These are phyloP conservation scores for Ictidomys tridecemlineatus DNA, from an alignment of 2,113 vertebrate species.

Conservation along the genomic window DNA sequence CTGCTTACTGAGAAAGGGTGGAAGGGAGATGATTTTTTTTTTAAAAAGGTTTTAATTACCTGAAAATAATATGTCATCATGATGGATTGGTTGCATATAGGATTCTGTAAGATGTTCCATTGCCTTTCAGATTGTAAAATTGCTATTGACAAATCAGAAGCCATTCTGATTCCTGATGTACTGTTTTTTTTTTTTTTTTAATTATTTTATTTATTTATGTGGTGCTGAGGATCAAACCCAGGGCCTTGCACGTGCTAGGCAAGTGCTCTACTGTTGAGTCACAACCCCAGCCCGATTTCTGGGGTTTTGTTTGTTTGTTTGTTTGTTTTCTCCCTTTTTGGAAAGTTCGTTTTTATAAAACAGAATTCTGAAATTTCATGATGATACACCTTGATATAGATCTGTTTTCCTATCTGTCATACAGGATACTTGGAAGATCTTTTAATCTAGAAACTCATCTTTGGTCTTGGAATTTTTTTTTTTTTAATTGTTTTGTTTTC, in stretches of 20 bases:
- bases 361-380: slow-evolving; percentile 54
- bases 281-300: too few species aligned
- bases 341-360: neutral
- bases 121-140: neutral
- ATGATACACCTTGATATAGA: neutral
- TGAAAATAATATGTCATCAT: neutral
- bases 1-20: slow-evolving; percentile 8
- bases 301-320: neutral
- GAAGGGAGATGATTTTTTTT: neutral
- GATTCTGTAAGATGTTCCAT: slow-evolving; percentile 36
- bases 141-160: slow-evolving; percentile 41
- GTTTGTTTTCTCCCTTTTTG: neutral
- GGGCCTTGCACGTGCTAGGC: too few species aligned
- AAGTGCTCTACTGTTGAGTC: too few species aligned
- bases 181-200: neutral
- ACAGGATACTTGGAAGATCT: neutral
- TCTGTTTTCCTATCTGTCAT: neutral
- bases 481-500: slow-evolving; percentile 41
- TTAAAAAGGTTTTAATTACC: neutral
- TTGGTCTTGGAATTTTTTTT: neutral
- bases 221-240: too few species aligned
- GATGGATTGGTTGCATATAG: neutral
- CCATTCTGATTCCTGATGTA: slow-evolving; percentile 42
- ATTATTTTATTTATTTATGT: too few species aligned
- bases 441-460: neutral